Evolutionary conservation across 1,140 invertebrate genomes (phyloP), one percentile per base, ranked within the genome.

Genomic region (Nylanderia fulva): DNA sequence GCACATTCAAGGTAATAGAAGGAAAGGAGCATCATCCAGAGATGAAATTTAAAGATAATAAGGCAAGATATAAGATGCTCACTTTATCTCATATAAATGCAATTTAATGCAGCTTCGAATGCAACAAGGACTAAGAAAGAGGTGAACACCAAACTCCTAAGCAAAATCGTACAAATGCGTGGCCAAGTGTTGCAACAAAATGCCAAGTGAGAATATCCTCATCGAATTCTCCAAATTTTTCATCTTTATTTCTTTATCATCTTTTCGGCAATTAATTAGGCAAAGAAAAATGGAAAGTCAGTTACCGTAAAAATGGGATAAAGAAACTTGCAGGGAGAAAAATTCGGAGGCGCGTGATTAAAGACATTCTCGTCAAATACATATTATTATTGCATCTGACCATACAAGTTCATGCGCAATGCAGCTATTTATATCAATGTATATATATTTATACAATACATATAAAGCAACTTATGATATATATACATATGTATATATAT

Each of bases 381-480:
- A 21, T n/a, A 71, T 4, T 52, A 9, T 72, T 8, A 7, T 82
- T 18, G 36, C 24, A 8, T 24, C 52, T 18, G 24, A 33, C 7
- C 36, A 39, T 54, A 54, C 33, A 68, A 11, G 13, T 60, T 82
- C 66, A 39, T 82, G 77, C 77, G 66, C 39, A 61, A 71, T 58
- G 77, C 66, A 82, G 52, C 66, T 82, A 71, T 52, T 71, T 58
- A 24, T 58, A 71, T 72, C 77, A 68, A 72, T 82, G 66, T 68
- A 60, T 29, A 42, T 48, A 48, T 29, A 39, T 42, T 11, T 42
- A 42, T 42, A 42, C 9, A 42, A 8, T 42, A 42, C 13, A 42
- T 58, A 24, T 42, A 56, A 33, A 69, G 42, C 64, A 36, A 71
- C 58, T 36, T 64, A 71, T 42, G n/a, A 42, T 33, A 29, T 42